phyloP scores from a whole-genome alignment of 1,140 invertebrate genomes.

The Paracyclopina nana region DNA sequence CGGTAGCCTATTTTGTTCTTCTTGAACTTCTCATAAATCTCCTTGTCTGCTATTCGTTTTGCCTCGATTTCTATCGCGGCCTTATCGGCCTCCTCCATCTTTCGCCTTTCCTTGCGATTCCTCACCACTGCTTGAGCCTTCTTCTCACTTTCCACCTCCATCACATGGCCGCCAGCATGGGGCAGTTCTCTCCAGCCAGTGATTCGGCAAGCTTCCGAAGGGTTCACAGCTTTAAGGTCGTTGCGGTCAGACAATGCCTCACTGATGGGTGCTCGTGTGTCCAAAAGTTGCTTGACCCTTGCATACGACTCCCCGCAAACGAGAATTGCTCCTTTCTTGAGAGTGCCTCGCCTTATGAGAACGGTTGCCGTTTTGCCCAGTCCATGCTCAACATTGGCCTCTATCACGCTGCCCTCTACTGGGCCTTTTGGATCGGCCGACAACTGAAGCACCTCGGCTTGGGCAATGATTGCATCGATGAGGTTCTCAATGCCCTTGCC shows the following conservation, averaged over 20 bases:
- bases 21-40: background rate
- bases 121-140: slow-evolving; percentile 44
- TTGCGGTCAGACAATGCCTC: background rate
- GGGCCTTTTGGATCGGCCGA: slow-evolving; percentile 53
- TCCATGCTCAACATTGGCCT: slow-evolving; percentile 33
- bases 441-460: slow-evolving; percentile 74
- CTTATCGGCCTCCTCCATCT: slow-evolving; percentile 41
- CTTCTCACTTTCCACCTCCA: slow-evolving; percentile 57
- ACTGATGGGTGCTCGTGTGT: background rate
- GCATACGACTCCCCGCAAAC: slow-evolving; percentile 61
- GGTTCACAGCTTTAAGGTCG: slow-evolving; percentile 40
- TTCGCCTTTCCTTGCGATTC: slow-evolving; percentile 35
- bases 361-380: slow-evolving; percentile 42
- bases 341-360: slow-evolving; percentile 68
- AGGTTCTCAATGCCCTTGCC: slow-evolving; percentile 54
- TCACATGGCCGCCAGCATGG: slow-evolving; percentile 57
- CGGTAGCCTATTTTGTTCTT: slow-evolving; percentile 22
- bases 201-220: slow-evolving; percentile 64
- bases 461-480: slow-evolving; percentile 54
- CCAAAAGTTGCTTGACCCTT: slow-evolving; percentile 61
- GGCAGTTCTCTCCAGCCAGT: slow-evolving; percentile 74
- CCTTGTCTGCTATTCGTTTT: slow-evolving; percentile 27
- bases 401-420: slow-evolving; percentile 74
- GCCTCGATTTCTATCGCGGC: slow-evolving; percentile 37
- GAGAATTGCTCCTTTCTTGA: slow-evolving; percentile 48